These are phyloP conservation scores for Crepidodera aurea DNA, from an alignment of 2,888 invertebrate species.

Conservation along the genomic window DNA sequence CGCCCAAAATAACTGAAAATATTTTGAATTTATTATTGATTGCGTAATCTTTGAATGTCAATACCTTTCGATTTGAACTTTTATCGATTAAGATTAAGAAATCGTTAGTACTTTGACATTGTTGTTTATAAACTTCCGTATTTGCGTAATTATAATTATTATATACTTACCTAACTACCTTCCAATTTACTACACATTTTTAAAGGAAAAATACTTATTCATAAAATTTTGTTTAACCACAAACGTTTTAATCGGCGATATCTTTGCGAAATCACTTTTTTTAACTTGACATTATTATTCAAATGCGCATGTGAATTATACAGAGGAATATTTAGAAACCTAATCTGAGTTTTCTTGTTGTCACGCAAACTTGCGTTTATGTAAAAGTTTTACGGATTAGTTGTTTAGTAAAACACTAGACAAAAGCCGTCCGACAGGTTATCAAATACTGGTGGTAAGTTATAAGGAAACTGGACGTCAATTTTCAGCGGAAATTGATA, in stretches of 20 bases:
- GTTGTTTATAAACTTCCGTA: too few species aligned
- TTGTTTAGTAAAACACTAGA: neutral
- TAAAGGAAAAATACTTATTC: too few species aligned
- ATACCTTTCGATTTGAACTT: too few species aligned
- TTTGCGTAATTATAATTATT: neutral
- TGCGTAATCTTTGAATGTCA: too few species aligned
- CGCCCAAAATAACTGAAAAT: too few species aligned
- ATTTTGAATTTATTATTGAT: too few species aligned
- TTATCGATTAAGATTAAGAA: too few species aligned
- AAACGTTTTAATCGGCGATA: neutral
- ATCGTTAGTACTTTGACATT: too few species aligned
- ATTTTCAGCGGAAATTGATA: constrained; percentile 1
- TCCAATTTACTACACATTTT: neutral
- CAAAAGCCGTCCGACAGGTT: constrained; percentile 1
- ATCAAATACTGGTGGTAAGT: neutral
- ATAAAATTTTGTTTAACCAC: too few species aligned
- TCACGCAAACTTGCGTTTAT: constrained; percentile 3
- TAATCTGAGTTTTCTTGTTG: neutral
- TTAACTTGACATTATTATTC: neutral
- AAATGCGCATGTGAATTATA: neutral
- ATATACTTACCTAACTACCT: neutral
- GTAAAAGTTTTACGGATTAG: neutral
- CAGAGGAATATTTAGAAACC: neutral
- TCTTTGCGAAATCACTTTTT: neutral
- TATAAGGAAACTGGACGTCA: constrained; percentile 1